Base-by-base conservation (phyloP, 2,113 vertebrate species). In the Prochilodus magdalenae region DNA sequence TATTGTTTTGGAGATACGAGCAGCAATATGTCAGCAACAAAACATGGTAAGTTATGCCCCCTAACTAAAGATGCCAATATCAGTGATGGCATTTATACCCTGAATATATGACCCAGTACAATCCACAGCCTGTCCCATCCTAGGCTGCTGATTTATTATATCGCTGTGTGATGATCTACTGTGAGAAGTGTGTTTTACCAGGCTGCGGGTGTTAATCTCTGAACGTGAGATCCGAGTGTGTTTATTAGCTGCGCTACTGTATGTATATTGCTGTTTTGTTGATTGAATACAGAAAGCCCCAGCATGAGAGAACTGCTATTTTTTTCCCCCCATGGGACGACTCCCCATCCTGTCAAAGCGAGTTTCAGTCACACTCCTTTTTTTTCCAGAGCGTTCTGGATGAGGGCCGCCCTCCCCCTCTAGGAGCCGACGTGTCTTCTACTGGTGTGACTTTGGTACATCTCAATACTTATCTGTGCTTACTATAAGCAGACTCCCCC, bases 261-360 rank as follows among this genome's bases (percentile, higher is more conserved):
- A 79, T 92, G 89, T 93, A 82, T 92, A 92, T 91, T 94, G 85
- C 74, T 87, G n/a, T 82, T 86, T 84, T 90, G 92, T 93, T 90
- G 85, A 93, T 91, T 90, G 87, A 75, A 53, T 77, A 40, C 18
- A 79, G 85, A 80, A 75, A 75, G 30, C 83, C 86, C 88, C 73
- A 82, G 88, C 86, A 89, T 88, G 47, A 27, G 33, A 44, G 55
- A 51, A 63, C 16, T 36, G 33, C 33, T 36, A 36, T 36, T 36
- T 36, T n/a, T 66, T 53, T 18, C n/a, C 11, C 16, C 47, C 49
- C 27, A 36, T 6, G 6, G 33, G 33, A 11, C 40, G 8, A 44
- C 40, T 72, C 72, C 11, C 0, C 60, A 72, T 80, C 73, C 63
- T 57, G 63, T 81, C 72, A 30, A 13, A 12, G 18, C 29, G n/a